phyloP scores from a whole-genome alignment of 2,797 vertebrate species.

The Alcedo quadribrachys region DNA sequence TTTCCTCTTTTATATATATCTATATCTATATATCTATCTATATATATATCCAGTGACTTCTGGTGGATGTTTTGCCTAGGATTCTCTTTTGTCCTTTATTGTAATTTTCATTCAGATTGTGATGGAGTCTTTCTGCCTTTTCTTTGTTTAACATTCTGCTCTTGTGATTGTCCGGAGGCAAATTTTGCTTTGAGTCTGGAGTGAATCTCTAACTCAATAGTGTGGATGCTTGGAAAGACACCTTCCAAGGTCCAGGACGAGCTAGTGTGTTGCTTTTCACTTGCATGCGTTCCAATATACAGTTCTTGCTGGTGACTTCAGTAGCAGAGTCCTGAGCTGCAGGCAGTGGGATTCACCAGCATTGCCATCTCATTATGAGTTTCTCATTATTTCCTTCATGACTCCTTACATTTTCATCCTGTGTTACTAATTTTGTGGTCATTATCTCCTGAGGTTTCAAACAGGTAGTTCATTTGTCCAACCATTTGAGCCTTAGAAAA shows the following conservation, averaged over 20 bases:
- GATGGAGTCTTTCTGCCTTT: neutral
- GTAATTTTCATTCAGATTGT: neutral
- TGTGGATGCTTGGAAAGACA: neutral
- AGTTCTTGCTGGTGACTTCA: neutral
- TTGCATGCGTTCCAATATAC: rapidly evolving
- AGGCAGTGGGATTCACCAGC: neutral
- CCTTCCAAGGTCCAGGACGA: neutral
- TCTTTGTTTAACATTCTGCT: neutral
- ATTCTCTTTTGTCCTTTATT: neutral
- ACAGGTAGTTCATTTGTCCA: neutral
- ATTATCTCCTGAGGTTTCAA: neutral
- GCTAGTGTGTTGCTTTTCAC: neutral
- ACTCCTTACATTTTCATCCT: neutral
- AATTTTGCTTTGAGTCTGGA: neutral
- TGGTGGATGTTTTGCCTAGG: neutral
- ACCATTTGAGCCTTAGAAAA: neutral
- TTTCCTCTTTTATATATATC: neutral
- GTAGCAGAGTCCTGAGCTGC: neutral
- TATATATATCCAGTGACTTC: neutral
- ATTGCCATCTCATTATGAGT: neutral
- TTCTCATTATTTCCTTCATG: neutral
- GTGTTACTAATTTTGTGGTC: neutral
- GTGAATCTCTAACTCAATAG: neutral
- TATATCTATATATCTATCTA: too few relatives aligned
- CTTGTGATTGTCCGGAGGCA: neutral